Conservation (phyloP, 2,113 vertebrate genomes). For the Thamnophis sirtalis region DNA sequence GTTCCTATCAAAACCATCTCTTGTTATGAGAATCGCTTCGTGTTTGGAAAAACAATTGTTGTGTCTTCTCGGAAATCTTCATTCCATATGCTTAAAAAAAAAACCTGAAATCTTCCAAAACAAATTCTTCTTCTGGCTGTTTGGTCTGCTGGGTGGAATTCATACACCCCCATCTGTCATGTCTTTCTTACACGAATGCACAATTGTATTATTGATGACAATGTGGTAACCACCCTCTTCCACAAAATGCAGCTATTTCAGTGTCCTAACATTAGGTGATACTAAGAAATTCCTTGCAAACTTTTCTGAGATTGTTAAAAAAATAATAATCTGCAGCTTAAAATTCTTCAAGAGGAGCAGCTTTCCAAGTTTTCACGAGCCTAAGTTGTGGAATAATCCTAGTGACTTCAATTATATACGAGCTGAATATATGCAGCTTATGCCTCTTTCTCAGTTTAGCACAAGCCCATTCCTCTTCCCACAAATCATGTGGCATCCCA, state of each 20-base stretch:
- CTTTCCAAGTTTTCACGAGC: not conserved
- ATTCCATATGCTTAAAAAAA: not conserved
- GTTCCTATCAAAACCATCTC: not conserved
- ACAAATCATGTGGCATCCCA: not conserved
- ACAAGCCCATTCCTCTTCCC: not conserved
- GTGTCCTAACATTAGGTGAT: not conserved
- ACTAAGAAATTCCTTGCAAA: not conserved
- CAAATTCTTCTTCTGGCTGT: not conserved
- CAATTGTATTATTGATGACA: not conserved
- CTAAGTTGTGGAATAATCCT: not conserved
- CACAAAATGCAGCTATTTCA: not conserved
- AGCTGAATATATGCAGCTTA: not conserved
- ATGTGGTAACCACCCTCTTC: not conserved
- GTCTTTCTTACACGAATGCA: not conserved
- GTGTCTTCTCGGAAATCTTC: not conserved
- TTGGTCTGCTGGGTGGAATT: not conserved
- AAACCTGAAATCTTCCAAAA: not conserved
- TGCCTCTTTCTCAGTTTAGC: not conserved
- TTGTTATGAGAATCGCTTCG: not conserved
- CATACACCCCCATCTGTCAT: not conserved
- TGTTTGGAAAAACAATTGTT: not conserved
- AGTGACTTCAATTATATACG: not conserved
- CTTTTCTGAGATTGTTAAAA: not conserved
- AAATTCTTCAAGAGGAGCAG: not conserved
- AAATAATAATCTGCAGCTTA: not conserved